Conservation (phyloP, 2,888 invertebrate genomes). For the Mimas tiliae region DNA sequence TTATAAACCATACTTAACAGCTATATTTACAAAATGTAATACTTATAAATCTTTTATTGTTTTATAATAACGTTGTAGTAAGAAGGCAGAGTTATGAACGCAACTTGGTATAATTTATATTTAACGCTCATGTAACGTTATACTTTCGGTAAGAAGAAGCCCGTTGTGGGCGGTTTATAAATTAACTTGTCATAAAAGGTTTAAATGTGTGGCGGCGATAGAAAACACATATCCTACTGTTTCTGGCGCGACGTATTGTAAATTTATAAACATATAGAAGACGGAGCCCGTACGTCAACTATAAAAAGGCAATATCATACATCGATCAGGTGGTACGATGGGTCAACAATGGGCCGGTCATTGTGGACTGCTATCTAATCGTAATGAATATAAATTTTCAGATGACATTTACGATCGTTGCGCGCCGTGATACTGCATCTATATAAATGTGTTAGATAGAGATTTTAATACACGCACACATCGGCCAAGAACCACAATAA, state of each 20-base stretch:
- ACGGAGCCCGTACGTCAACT: constrained; percentile 56
- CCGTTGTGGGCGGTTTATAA: constrained; percentile 66
- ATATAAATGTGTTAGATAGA: constrained; percentile 73
- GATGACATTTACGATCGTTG: constrained; percentile 83
- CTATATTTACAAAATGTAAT: not conserved
- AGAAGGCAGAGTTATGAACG: constrained; percentile 42
- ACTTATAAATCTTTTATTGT: constrained; percentile 41
- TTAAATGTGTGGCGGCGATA: constrained; percentile 57
- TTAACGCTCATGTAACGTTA: constrained; percentile 59
- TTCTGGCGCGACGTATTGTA: constrained; percentile 55
- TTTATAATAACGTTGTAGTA: constrained; percentile 47
- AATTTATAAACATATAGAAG: constrained; percentile 54
- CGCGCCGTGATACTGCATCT: constrained; percentile 78
- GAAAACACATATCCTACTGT: constrained; percentile 65
- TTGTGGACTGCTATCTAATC: constrained; percentile 82
- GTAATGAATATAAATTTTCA: constrained; percentile 84
- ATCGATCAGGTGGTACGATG: constrained; percentile 76
- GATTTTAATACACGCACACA: constrained; percentile 72
- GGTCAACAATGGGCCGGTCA: constrained; percentile 74
- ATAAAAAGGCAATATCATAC: constrained; percentile 79
- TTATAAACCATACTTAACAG: not conserved
- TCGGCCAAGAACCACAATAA: constrained; percentile 55
- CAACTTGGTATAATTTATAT: constrained; percentile 46
- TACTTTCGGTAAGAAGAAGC: constrained; percentile 55
- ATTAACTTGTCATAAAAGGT: constrained; percentile 70